Evolutionary conservation across 2,113 vertebrate species (phyloP), one percentile per base, ranked within the genome.

Genomic region (Rhabdornis inornatus): DNA sequence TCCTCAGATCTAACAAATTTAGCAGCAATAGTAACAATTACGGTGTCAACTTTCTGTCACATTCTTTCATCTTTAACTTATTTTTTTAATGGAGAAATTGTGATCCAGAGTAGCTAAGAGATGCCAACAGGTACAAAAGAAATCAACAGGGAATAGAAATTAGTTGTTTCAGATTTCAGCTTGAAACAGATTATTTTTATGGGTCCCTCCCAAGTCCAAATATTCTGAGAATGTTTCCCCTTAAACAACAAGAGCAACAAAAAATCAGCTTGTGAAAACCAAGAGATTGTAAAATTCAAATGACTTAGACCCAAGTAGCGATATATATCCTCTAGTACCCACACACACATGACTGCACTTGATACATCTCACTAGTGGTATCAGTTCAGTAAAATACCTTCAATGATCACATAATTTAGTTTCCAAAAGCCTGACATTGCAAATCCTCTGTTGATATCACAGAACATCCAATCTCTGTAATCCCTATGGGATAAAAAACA

Each of bases 401-500:
- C 42, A 56, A 19, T 75, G 30, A 78, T 65, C 30, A 47, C 19
- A 57, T 28, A 47, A 76, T 52, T 90, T 37, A 68, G 22, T 69
- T 92, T 64, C 35, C 56, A 92, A 86, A 95, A 79, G 15, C 56
- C 37, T 95, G 59, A 74, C 12, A n/a, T 15, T 45, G 53, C 50
- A 89, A 89, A 89, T 85, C 40, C 31, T 78, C 50, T 76, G 44
- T 27, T 90, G 60, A 47, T 52, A 69, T 72, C 35, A 80, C 0
- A 5, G 37, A 75, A 31, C 17, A 86, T 40, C 55, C 45, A 71
- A 24, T 71, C 74, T 83, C 21, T 59, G 55, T 72, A 83, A 83
- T 76, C 59, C 4, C 52, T 30, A 28, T 45, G 52, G 59, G 37
- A 80, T 35, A 59, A 78, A 86, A 72, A 65, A 3, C 9, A 49